phyloP scores from a whole-genome alignment of 2,888 invertebrate species.

The Octonoba sinensis region DNA sequence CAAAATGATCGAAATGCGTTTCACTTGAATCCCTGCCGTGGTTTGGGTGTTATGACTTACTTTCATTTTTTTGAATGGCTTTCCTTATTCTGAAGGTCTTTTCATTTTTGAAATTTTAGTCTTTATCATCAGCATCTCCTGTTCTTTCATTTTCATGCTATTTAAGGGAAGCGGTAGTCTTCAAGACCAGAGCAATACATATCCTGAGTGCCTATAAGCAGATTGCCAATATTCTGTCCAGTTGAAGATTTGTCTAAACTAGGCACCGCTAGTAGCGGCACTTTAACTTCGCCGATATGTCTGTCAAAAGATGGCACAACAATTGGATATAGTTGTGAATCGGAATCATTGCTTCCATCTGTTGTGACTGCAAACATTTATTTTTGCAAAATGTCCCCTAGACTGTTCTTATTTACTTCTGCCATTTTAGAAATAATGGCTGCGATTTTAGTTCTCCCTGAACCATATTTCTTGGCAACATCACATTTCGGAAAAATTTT shows the following conservation, averaged over 20 bases:
- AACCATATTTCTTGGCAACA: no score
- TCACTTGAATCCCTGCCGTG: no score
- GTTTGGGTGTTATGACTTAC: no score
- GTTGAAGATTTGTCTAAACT: neutral
- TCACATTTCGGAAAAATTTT: neutral
- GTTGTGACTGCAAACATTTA: neutral
- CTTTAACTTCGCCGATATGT: neutral
- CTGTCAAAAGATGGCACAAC: neutral
- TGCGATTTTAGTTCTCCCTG: neutral
- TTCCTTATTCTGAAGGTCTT: no score
- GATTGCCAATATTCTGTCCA: neutral
- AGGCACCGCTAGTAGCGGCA: neutral
- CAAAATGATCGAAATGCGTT: no score
- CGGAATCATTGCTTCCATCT: neutral
- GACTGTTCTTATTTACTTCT: neutral
- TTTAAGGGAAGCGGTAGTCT: no score
- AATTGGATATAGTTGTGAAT: neutral
- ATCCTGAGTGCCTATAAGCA: neutral
- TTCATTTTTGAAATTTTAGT: no score
- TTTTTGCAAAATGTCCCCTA: neutral
- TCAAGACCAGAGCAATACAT: no score
- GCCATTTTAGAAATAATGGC: neutral
- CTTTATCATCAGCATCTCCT: no score
- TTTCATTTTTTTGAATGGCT: no score
- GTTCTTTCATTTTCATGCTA: no score